Conservation (phyloP, 2,888 invertebrate species). For the Agonopterix subpropinquella region DNA sequence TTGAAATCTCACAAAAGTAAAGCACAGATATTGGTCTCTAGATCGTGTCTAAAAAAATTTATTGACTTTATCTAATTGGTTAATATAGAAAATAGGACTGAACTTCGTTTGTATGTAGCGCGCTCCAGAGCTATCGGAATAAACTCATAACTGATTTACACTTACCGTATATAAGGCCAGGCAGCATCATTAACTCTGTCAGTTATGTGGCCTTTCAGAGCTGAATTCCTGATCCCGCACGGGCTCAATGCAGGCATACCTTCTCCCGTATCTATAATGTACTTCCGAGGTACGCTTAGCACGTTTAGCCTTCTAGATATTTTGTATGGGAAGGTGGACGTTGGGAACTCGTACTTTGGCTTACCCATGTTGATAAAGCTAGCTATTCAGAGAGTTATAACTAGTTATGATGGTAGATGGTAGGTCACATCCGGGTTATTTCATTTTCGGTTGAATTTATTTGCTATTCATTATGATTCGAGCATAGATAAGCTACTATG, state of each 20-base stretch:
- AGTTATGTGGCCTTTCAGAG: conserved; percentile 28
- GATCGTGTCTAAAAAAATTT: too few species aligned
- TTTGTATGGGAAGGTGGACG: conserved; percentile 42
- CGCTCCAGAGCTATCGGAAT: too few species aligned
- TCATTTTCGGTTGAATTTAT: conserved; percentile 5
- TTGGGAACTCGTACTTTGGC: conserved; percentile 41
- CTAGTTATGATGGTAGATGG: conserved; percentile 5
- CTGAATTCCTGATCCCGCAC: conserved; percentile 44
- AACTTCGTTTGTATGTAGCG: too few species aligned
- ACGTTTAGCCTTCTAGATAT: conserved; percentile 41
- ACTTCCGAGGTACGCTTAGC: conserved; percentile 41
- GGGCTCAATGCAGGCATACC: conserved; percentile 43
- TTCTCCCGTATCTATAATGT: conserved; percentile 33
- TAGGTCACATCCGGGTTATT: background rate
- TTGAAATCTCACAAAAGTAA: too few species aligned
- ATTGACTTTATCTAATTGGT: too few species aligned
- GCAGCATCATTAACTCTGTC: conserved; percentile 52
- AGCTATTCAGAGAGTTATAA: conserved; percentile 32
- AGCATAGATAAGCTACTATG: background rate
- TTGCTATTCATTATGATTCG: conserved; percentile 14
- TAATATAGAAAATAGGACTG: too few species aligned
- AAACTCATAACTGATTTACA: too few species aligned
- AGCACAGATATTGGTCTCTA: too few species aligned
- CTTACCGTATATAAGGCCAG: conserved; percentile 56
- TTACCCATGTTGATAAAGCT: conserved; percentile 37